Evolutionary conservation across 2,797 vertebrate genomes (phyloP), one percentile per base, ranked within the genome.

Genomic region (Epinephelus coioides): DNA sequence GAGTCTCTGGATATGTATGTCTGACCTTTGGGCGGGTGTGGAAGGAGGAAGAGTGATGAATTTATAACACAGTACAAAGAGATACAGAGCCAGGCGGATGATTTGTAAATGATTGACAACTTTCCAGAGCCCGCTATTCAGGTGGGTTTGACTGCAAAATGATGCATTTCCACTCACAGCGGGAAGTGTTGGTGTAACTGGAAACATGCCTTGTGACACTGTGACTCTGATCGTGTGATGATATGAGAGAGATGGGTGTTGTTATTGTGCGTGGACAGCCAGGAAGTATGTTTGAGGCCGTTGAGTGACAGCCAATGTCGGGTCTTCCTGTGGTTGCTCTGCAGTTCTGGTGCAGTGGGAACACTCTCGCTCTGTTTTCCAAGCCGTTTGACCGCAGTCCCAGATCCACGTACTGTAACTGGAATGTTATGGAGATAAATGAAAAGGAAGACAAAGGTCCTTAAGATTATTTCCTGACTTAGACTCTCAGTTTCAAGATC

Each of bases 1-100:
- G 57, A 47, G 67, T 59, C 71, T 87, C 69, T 75, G 69, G 73
- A 79, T 66, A 51, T 73, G 64, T 66, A 51, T 73, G 64, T 84
- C 78, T 91, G 87, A 90, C 84, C 84, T 88, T 78, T 91, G 63
- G 21, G 46, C 65, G 70, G 43, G 69, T 23, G 56, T 60, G 59
- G 57, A 85, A 59, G 25, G 17, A 73, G 25, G 43, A 53, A 67
- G 25, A 17, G 44, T 73, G 73, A 86, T 86, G 38, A 67, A 86
- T 83, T 82, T 81, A 75, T 67, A 80, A 62, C 66, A 63, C 53
- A 38, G 67, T 62, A 55, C 66, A 73, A 56, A 68, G 60, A 79
- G 60, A 86, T 43, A 14, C 30, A 46, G 47, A 60, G 57, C 66
- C 44, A 10, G 63, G 53, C 30, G 57, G 50, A 46, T 47, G 63